phyloP scores from a whole-genome alignment of 2,113 vertebrate species.

The Microtus montanus region DNA sequence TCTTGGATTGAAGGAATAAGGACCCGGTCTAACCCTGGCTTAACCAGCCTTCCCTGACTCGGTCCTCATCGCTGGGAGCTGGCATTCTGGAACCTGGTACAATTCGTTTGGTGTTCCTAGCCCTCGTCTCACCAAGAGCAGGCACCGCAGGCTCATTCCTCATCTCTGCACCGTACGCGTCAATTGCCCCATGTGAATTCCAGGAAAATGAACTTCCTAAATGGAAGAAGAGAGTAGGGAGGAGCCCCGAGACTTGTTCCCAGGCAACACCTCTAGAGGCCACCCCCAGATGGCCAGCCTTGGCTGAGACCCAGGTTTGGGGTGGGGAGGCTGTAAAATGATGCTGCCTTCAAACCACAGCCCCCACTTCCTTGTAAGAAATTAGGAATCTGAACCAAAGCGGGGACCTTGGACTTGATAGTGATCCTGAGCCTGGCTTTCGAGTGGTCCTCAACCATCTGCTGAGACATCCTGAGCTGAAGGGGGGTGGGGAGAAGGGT shows the following conservation, averaged over 20 bases:
- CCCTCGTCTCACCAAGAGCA: background rate
- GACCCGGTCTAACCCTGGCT: background rate
- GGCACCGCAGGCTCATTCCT: background rate
- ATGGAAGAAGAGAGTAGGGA: background rate
- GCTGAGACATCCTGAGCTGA: conserved; percentile 23
- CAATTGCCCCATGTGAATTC: background rate
- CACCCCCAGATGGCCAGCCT: background rate
- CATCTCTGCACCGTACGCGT: no score
- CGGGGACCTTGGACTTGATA: conserved; percentile 50
- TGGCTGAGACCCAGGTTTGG: background rate
- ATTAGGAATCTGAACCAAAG: conserved; percentile 43
- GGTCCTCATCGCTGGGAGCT: background rate
- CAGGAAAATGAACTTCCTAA: background rate
- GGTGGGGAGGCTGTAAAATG: background rate
- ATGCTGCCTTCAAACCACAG: background rate
- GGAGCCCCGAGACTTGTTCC: background rate
- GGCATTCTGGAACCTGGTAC: background rate
- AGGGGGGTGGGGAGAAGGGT: background rate
- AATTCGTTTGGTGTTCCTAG: accelerated
- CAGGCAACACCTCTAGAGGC: background rate
- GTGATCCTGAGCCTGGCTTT: conserved; percentile 40
- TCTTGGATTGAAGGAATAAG: background rate
- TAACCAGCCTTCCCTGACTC: background rate
- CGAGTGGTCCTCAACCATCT: conserved; percentile 40
- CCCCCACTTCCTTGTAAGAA: background rate